phyloP scores from a whole-genome alignment of 1,140 invertebrate genomes.

The Tetragonula clypearis region DNA sequence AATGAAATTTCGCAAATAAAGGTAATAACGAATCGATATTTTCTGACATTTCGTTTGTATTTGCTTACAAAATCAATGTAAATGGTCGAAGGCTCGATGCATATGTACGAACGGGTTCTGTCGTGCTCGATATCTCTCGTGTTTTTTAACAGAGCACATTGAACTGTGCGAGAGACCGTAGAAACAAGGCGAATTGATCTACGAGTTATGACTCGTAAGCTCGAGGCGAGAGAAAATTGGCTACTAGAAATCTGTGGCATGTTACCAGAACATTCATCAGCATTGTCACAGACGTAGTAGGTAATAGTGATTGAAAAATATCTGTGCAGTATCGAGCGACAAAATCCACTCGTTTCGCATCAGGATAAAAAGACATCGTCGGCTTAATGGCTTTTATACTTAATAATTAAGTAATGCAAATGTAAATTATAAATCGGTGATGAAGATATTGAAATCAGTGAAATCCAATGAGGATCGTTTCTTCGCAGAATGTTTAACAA shows the following conservation, averaged over 20 bases:
- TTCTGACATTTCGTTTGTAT: conserved; percentile 23
- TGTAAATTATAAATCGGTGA: conserved; percentile 9
- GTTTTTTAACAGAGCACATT: background rate
- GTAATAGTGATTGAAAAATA: background rate
- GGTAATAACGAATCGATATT: conserved; percentile 8
- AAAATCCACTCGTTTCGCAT: background rate
- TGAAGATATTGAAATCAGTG: background rate
- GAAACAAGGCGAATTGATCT: background rate
- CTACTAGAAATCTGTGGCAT: background rate
- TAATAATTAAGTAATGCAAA: conserved; percentile 28
- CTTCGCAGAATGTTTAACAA: background rate
- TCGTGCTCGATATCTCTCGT: background rate
- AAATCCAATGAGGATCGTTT: background rate
- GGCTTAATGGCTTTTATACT: background rate
- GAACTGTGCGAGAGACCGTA: background rate
- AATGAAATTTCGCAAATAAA: conserved; percentile 21
- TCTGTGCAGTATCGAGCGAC: background rate
- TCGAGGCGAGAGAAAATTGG: background rate
- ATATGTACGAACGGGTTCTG: background rate
- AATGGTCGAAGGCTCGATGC: background rate
- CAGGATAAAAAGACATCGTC: background rate
- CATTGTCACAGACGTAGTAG: background rate
- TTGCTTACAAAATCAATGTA: conserved; percentile 33
- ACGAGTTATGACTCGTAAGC: background rate
- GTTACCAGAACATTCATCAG: background rate